Evolutionary conservation across 1,140 invertebrate genomes (phyloP), one percentile per base, ranked within the genome.

Genomic region (Dinothrombium tinctorium): DNA sequence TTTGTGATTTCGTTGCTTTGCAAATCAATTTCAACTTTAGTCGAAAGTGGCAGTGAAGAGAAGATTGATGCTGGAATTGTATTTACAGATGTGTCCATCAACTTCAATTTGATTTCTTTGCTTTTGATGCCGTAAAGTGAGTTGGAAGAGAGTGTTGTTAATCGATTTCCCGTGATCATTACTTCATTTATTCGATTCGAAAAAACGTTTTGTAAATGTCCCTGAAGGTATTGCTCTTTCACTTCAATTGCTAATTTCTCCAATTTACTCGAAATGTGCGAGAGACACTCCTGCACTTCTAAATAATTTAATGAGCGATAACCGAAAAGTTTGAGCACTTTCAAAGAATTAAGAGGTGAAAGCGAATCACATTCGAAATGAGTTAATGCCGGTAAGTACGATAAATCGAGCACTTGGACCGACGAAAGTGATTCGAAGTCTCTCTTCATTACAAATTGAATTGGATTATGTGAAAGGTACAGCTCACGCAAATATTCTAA

Each of bases 21-120:
- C 1, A 87, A 65, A 53, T 84, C 74, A 1, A 87, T 60, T 6
- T 61, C 67, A 14, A 87, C 69, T 41, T 70, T 67, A 0, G 76
- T 79, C 3, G 81, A 87, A 50, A 79, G 67, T 1, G 83, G 83
- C n/a, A 89, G 67, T 0, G 81, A 77, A 50, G 84, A 80, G 37
- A 89, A 68, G 17, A 87, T 53, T 1, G 78, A 71, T 4, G 76
- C 71, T 3, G 78, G 77, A 43, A 87, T 60, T 1, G 65, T 60
- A 22, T 68, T 69, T 2, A 87, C 53, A 1, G 76, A 81, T 2
- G 81, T 84, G 51, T 84, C 78, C 12, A 69, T 66, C 9, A 89
- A 55, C 36, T 69, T 65, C 11, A 89, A 68, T 1, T 61, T 63
- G n/a, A 87, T 63, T 8, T 66, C 54, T 12, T 65, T 65, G 22